A percentile compares a stretch with the other conserved stretches of the same genome.
Evolutionary conservation across 2,888 invertebrate genomes (phyloP).

Genomic region (Lithophane ornitopus): DNA sequence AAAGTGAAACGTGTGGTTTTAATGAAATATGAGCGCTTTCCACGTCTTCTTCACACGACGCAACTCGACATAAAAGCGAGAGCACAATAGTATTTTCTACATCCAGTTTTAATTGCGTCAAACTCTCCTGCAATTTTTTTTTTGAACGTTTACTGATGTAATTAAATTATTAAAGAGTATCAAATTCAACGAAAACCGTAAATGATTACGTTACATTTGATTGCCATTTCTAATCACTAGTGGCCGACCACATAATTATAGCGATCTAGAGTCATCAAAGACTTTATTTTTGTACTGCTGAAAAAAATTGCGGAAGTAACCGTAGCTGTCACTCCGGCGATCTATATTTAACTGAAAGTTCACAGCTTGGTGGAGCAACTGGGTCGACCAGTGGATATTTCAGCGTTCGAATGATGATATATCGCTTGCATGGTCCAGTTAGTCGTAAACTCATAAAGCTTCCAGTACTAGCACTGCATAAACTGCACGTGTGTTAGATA

Average conservation of each 20-base stretch:
- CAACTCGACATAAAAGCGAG: constrained; percentile 59
- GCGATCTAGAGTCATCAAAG: constrained; percentile 28
- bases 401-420: constrained; percentile 66
- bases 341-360: constrained; percentile 77
- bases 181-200: not conserved
- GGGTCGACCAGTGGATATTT: constrained; percentile 70
- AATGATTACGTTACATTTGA: not conserved
- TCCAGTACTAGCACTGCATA: constrained; percentile 33
- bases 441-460: constrained; percentile 40
- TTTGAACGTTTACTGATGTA: constrained; percentile 14
- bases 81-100: constrained; percentile 74
- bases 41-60: constrained; percentile 80
- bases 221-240: constrained; percentile 13
- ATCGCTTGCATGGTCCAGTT: constrained; percentile 62
- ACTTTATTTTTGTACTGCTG: constrained; percentile 49
- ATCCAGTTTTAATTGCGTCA: constrained; percentile 71
- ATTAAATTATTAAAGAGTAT: not conserved
- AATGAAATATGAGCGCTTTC: constrained; percentile 75
- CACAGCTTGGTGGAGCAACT: constrained; percentile 72
- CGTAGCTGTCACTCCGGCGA: constrained; percentile 71
- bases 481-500: constrained; percentile 44
- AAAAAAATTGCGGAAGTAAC: constrained; percentile 67
- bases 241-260: constrained; percentile 23
- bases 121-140: constrained; percentile 55
- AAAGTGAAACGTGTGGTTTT: constrained; percentile 75